phyloP scores from a whole-genome alignment of 2,888 invertebrate genomes.

The Mesorhabditis sp. region DNA sequence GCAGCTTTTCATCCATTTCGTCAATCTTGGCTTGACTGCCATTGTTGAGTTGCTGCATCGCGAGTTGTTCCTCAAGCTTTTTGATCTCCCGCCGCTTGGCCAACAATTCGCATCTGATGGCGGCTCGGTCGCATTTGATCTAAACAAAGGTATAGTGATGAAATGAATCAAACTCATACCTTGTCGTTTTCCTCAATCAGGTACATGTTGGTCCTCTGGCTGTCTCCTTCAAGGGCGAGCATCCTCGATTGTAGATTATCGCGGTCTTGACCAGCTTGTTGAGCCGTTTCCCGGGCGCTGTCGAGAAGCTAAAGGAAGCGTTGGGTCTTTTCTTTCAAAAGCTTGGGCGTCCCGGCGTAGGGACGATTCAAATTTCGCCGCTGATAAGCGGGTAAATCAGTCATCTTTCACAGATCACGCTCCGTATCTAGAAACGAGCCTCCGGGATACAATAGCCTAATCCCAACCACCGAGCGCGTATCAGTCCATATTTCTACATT shows the following conservation, averaged over 20 bases:
- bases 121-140: conserved; percentile 6
- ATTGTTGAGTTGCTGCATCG: too few species aligned
- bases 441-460: too few species aligned
- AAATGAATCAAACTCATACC: conserved; percentile 16
- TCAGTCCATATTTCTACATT: too few species aligned
- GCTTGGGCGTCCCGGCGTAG: too few species aligned
- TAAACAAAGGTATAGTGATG: neutral
- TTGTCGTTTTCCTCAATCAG: conserved; percentile 25
- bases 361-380: too few species aligned
- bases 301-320: neutral
- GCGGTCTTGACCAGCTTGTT: conserved; percentile 15
- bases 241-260: conserved; percentile 68
- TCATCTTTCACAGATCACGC: too few species aligned
- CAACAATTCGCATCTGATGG: conserved; percentile 3
- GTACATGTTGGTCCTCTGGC: conserved; percentile 21
- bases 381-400: too few species aligned
- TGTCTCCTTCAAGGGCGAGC: conserved; percentile 18
- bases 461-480: too few species aligned
- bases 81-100: neutral
- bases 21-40: too few species aligned
- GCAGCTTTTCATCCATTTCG: too few species aligned
- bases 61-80: conserved; percentile 3
- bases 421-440: too few species aligned
- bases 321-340: too few species aligned
- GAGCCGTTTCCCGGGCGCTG: neutral